Evolutionary conservation across 1,140 invertebrate genomes (phyloP), one percentile per base, ranked within the genome.

Genomic region (Ephestia elutella): DNA sequence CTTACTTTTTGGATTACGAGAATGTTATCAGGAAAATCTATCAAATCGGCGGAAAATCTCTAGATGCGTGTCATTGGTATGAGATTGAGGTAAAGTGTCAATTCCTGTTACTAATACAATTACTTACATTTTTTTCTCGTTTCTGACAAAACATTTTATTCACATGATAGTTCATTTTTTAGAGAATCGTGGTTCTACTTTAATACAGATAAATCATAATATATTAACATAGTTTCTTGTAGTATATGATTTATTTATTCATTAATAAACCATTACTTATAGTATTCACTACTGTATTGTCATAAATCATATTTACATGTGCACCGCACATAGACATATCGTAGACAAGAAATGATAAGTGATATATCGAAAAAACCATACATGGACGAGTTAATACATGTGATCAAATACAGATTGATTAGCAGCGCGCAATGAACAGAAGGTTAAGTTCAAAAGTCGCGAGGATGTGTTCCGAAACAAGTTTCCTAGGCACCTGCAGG

Each of bases 401-500:
- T 32, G 7, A 44, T 15, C n/a, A 44, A 15, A 44, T 44, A 15
- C 10, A 44, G 5, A 21, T 49, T 57, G 11, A 57, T 25, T 57
- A 38, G 38, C 44, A 57, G 56, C 11, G 18, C 56, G 48, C 71
- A 62, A 71, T 81, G 77, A 62, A 82, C 25, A 30, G 28, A 48
- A 55, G 63, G 66, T 49, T 59, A 66, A 69, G 74, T 75, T 78
- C 73, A 80, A 58, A 62, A 73, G 63, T 81, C 67, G 73, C 65
- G 76, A 75, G 74, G 83, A 86, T 80, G 82, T 66, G 73, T 58
- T 58, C 61, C 51, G 38, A 59, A 75, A 81, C 80, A 44, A 66
- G 80, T 86, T 86, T 59, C 28, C 55, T 64, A 48, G 71, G 67
- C 66, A 51, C 60, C 57, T 61, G 71, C 58, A 58, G 19, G 15